A percentile compares a stretch with the other conserved stretches of the same genome.
These are phyloP conservation scores for Brachynemurus nebulosus DNA, from an alignment of 2,888 invertebrate genomes.

Conservation along the genomic window DNA sequence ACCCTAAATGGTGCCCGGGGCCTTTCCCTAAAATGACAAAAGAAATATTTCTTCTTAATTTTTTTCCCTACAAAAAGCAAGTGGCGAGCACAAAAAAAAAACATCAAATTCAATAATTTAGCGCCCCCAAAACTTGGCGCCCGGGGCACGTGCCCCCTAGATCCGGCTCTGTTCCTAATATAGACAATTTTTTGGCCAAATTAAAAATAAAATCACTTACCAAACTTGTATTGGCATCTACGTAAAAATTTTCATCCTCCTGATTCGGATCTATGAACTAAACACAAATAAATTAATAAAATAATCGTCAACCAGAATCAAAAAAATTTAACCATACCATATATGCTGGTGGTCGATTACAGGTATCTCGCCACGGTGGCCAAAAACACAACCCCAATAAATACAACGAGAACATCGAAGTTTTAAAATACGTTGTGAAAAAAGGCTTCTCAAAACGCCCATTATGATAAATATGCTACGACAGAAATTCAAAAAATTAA, in stretches of 20 bases:
- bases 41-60: no score
- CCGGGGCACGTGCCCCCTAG: no score
- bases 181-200: neutral
- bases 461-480: constrained; percentile 73
- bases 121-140: no score
- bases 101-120: no score
- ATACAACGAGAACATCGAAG: constrained; percentile 86
- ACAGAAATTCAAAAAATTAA: constrained; percentile 22
- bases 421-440: constrained; percentile 90
- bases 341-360: constrained; percentile 55
- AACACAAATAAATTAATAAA: constrained; percentile 22
- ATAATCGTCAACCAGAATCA: no score
- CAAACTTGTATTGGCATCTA: constrained; percentile 50
- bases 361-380: constrained; percentile 81
- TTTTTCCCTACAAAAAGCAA: no score
- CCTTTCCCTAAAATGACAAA: no score
- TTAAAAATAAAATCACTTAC: constrained; percentile 29
- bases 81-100: no score
- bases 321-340: constrained; percentile 42
- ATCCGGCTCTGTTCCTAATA: no score
- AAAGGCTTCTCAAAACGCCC: constrained; percentile 86
- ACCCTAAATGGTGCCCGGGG: no score
- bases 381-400: constrained; percentile 77
- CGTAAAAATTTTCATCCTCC: constrained; percentile 67
- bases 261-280: constrained; percentile 60